Conservation (phyloP, 2,888 invertebrate species). For the Lasioglossum oenotherae region DNA sequence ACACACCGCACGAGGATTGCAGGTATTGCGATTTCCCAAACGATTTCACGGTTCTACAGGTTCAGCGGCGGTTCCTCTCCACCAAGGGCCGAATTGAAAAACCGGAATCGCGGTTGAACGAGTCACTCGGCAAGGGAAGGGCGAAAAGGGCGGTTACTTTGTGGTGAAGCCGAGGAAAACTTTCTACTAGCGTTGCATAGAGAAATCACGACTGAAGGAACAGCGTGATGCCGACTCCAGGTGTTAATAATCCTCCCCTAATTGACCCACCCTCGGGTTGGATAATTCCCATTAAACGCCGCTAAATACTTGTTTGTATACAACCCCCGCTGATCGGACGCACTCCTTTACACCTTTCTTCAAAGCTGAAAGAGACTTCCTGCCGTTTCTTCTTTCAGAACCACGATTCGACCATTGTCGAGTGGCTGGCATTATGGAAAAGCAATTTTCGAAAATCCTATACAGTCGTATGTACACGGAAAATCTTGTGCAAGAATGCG, state of each 20-base stretch:
- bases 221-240: constrained; percentile 81
- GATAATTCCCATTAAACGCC: constrained; percentile 82
- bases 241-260: constrained; percentile 83
- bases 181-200: constrained; percentile 38
- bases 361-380: constrained; percentile 59
- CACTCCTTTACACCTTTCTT: constrained; percentile 70
- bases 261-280: constrained; percentile 76
- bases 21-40: constrained; percentile 37
- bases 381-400: constrained; percentile 26
- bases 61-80: constrained; percentile 52
- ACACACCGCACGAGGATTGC: constrained; percentile 14
- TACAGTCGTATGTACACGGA: not conserved
- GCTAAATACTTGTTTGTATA: constrained; percentile 83
- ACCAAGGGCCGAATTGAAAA: constrained; percentile 62
- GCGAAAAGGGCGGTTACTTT: constrained; percentile 59
- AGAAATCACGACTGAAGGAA: constrained; percentile 73
- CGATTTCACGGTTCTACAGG: constrained; percentile 71
- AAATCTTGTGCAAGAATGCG: not conserved
- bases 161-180: constrained; percentile 28
- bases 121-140: constrained; percentile 65
- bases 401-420: not conserved
- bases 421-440: not conserved
- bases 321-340: constrained; percentile 72
- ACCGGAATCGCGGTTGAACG: constrained; percentile 81
- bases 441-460: not conserved